Conservation (phyloP, 2,797 vertebrate genomes). For the Acanthurus tractus region DNA sequence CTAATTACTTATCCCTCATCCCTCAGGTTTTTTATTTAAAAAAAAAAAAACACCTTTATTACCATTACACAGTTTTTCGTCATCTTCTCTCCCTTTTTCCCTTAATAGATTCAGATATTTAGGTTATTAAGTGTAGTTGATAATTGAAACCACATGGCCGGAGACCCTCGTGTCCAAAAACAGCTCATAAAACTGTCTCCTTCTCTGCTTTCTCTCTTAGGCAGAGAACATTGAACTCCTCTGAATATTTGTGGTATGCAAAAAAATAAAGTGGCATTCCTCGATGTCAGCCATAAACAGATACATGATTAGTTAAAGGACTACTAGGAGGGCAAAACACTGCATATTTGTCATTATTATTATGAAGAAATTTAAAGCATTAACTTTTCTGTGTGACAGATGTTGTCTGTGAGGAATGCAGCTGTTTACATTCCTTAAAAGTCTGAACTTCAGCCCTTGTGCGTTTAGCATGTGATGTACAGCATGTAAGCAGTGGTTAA, state of each 20-base stretch:
- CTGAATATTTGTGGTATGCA: constrained; percentile 60
- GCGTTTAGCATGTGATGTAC: background rate
- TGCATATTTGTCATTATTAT: background rate
- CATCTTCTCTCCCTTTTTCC: background rate
- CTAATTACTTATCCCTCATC: background rate
- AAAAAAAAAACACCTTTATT: constrained; percentile 24
- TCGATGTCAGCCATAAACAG: constrained; percentile 47
- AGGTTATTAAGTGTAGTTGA: constrained; percentile 60
- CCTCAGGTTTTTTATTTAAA: background rate
- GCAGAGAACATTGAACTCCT: constrained; percentile 25
- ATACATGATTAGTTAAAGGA: constrained; percentile 22
- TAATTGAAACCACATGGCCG: constrained; percentile 73
- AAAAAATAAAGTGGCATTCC: constrained; percentile 37
- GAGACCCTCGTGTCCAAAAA: constrained; percentile 57
- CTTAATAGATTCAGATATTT: constrained; percentile 45
- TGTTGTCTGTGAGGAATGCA: background rate
- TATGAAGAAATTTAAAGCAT: background rate
- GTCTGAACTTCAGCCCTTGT: background rate
- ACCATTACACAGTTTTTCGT: constrained; percentile 1
- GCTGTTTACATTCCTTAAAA: constrained; percentile 8
- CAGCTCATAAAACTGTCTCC: constrained; percentile 73
- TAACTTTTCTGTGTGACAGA: background rate
- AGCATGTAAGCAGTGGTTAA: background rate
- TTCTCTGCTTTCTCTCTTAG: constrained; percentile 43
- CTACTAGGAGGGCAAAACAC: constrained; percentile 18